Percentiles rank a stretch among this genome's conserved stretches.
Conservation (phyloP, 1,140 invertebrate species). For the Atta cephalotes region DNA sequence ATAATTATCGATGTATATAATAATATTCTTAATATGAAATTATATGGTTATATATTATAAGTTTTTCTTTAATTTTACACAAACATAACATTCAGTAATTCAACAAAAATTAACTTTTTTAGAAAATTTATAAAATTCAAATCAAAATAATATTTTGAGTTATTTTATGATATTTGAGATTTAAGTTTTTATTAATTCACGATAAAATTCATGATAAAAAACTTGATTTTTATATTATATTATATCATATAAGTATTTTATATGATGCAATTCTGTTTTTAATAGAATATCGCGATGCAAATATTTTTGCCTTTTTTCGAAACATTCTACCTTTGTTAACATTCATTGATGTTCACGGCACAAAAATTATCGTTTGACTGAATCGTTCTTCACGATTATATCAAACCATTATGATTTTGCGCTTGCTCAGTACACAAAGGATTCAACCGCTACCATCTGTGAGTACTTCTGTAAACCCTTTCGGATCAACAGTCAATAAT, state of each 20-base stretch:
- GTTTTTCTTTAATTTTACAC: neutral
- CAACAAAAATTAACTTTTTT: neutral
- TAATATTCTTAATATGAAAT: neutral
- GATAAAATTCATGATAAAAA: neutral
- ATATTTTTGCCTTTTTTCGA: neutral
- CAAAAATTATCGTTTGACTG: slow-evolving; percentile 34
- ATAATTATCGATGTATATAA: neutral
- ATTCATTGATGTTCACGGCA: slow-evolving; percentile 30
- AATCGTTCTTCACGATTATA: slow-evolving; percentile 6
- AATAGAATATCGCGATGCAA: neutral
- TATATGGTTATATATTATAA: neutral
- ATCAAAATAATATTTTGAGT: neutral
- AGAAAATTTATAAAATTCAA: neutral
- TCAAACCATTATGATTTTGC: neutral
- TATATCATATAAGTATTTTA: neutral
- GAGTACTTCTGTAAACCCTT: slow-evolving; percentile 5
- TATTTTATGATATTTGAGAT: too few relatives aligned
- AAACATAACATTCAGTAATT: neutral
- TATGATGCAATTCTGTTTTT: neutral
- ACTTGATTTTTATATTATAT: neutral
- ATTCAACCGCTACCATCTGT: neutral
- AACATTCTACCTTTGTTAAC: slow-evolving; percentile 25
- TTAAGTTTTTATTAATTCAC: neutral
- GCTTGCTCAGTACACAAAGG: slow-evolving; percentile 11
- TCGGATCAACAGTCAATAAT: neutral